Percentiles rank a stretch among this genome's conserved stretches.
Conservation (phyloP, 2,888 invertebrate species). For the Griposia aprilina region DNA sequence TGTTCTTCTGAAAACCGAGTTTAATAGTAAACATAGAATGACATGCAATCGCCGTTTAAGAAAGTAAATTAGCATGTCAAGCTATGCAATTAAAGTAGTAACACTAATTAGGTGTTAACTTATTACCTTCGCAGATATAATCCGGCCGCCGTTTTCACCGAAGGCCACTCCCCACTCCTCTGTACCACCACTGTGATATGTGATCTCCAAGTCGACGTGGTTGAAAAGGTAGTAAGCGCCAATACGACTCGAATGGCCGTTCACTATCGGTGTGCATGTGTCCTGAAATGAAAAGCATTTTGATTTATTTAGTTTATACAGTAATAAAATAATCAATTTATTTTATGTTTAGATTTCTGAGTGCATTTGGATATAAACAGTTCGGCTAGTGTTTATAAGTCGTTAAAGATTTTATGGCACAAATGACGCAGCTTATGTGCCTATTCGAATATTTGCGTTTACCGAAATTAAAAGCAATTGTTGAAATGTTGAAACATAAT, state of each 20-base stretch:
- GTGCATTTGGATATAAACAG: not conserved
- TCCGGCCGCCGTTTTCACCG: conserved; percentile 96
- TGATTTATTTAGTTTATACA: conserved; percentile 16
- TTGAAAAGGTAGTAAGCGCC: conserved; percentile 98
- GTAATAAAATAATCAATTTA: conserved; percentile 20
- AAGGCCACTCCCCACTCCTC: conserved; percentile 97
- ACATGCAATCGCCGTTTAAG: not conserved
- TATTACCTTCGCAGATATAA: conserved; percentile 94
- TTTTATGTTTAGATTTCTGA: conserved; percentile 3
- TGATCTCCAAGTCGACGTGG: conserved; percentile 98
- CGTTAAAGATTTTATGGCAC: conserved; percentile 21
- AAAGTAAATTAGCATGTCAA: conserved; percentile 1
- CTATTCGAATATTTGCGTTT: not conserved
- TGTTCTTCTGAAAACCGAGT: not conserved
- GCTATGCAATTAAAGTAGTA: conserved; percentile 4
- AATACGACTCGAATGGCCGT: conserved; percentile 90
- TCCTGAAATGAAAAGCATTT: conserved; percentile 77
- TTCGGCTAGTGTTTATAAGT: not conserved
- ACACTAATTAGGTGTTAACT: conserved; percentile 1
- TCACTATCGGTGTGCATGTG: conserved; percentile 90
- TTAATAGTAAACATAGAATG: not conserved
- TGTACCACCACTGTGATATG: conserved; percentile 96
- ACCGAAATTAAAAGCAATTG: conserved; percentile 1
- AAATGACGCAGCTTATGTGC: not conserved
- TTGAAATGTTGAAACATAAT: not conserved